These are phyloP conservation scores for Drosophila cardini DNA, from an alignment of 1,140 invertebrate genomes.

Conservation along the genomic window DNA sequence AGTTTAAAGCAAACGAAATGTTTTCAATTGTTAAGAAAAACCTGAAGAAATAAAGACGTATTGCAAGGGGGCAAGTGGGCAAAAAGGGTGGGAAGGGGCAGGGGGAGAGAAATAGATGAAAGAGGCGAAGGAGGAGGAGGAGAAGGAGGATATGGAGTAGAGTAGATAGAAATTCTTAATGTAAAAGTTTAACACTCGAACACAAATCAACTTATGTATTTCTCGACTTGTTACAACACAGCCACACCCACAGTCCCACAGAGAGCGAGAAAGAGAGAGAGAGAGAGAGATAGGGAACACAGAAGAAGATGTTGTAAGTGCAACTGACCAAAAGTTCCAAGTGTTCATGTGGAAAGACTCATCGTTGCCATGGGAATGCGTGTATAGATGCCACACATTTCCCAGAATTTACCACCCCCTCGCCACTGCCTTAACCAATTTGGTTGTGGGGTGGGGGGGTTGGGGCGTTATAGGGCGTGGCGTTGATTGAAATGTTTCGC, in stretches of 20 bases:
- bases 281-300: neutral
- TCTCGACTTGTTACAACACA: constrained; percentile 31
- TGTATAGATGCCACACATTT: constrained; percentile 9
- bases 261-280: neutral
- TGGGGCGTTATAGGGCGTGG: neutral
- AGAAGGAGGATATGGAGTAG: too few relatives aligned
- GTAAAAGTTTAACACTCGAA: constrained; percentile 35
- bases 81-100: neutral
- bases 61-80: neutral
- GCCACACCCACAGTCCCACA: constrained; percentile 17
- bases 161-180: constrained; percentile 17
- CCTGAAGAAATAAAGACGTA: neutral
- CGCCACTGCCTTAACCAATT: neutral
- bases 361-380: constrained; percentile 33
- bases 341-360: constrained; percentile 40
- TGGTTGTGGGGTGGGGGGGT: neutral
- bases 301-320: constrained; percentile 6
- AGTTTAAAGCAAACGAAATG: constrained; percentile 24
- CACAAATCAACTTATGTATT: constrained; percentile 44
- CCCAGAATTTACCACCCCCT: neutral
- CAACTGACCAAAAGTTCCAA: constrained; percentile 57
- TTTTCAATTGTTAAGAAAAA: constrained; percentile 28
- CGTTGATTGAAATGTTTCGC: constrained; percentile 76
- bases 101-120: neutral
- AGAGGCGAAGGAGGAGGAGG: neutral